Percentiles rank a stretch among this genome's conserved stretches.
phyloP scores from a whole-genome alignment of 1,140 invertebrate genomes.

The Achroia grisella region DNA sequence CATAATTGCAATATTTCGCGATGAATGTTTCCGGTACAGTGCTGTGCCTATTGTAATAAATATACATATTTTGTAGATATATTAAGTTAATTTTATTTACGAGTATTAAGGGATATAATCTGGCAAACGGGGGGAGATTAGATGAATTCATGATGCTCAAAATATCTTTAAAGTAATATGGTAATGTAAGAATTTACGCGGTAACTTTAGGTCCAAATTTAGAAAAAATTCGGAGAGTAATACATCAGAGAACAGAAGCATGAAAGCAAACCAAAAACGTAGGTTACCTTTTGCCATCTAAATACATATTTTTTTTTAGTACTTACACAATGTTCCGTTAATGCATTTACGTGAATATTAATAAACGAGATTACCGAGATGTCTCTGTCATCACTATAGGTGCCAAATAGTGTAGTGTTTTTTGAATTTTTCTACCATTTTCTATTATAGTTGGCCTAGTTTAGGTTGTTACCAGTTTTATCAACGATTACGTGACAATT shows the following conservation, averaged over 20 bases:
- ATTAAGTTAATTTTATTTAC: conserved; percentile 71
- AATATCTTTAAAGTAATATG: conserved; percentile 42
- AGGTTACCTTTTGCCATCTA: conserved; percentile 70
- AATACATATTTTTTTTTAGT: conserved; percentile 45
- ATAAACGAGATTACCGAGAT: conserved; percentile 31
- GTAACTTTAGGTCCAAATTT: conserved; percentile 28
- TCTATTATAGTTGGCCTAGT: conserved; percentile 52
- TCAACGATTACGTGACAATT: conserved; percentile 54
- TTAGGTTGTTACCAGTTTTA: conserved; percentile 69
- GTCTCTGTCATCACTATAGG: conserved; percentile 48
- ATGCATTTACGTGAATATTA: conserved; percentile 34
- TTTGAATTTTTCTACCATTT: conserved; percentile 51
- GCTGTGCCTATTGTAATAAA: conserved; percentile 61
- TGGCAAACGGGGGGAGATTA: conserved; percentile 43
- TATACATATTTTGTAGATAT: conserved; percentile 63
- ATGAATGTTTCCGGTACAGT: conserved; percentile 63
- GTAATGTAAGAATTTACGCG: conserved; percentile 40
- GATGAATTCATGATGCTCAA: conserved; percentile 53
- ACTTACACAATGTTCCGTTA: conserved; percentile 28
- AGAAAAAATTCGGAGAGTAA: conserved; percentile 17
- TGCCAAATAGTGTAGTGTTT: conserved; percentile 65
- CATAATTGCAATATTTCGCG: conserved; percentile 67
- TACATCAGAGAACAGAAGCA: conserved; percentile 28
- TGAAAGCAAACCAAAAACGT: conserved; percentile 67
- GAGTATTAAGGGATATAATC: conserved; percentile 59